Base-by-base conservation (phyloP, 2,797 vertebrate species). In the Enteromius unitaeniatus region DNA sequence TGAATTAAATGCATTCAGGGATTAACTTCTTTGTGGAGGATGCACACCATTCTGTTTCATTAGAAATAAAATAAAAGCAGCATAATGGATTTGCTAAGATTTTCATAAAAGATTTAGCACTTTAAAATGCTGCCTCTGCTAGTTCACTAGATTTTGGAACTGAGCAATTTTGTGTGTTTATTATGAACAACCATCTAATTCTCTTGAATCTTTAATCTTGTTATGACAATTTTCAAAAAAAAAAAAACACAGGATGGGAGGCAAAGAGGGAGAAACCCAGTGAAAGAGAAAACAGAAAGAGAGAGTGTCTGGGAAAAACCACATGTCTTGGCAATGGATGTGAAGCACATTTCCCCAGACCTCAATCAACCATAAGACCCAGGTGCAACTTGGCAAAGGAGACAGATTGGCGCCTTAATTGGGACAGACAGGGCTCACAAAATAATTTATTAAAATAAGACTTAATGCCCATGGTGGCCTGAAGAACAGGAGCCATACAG, bases 331-430 rank as follows among this genome's bases (percentile, higher is more conserved):
- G 85, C 75, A 79, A 69, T 62, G 72, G 73, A 85, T 84, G 78
- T 86, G 82, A 84, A 86, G 86, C 64, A 34, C 79, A 84, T 74
- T 74, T 88, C 75, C 80, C 53, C 76, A 85, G 80, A 40, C 86
- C 75, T 85, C 51, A 79, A 83, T 85, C 55, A 45, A 51, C 86
- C 58, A 9, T 55, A 76, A 81, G 80, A 58, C 78, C 78, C 85
- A 89, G 84, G 87, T 87, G 84, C 81, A 82, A 75, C 79, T 85
- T 75, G 65, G 82, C 79, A 78, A 80, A 60, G 8, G 82, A 87
- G 75, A 86, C 62, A 65, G 62, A 84, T 82, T 80, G 80, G 65
- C 14, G 6, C 53, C 68, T 68, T 84, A 81, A 87, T 70, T 72
- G 81, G 76, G 81, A 86, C 26, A 23, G 76, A 87, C 86, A 87